A percentile compares a stretch with the other conserved stretches of the same genome.
These are phyloP conservation scores for Semibalanus balanoides DNA, from an alignment of 1,140 invertebrate species.

Conservation along the genomic window DNA sequence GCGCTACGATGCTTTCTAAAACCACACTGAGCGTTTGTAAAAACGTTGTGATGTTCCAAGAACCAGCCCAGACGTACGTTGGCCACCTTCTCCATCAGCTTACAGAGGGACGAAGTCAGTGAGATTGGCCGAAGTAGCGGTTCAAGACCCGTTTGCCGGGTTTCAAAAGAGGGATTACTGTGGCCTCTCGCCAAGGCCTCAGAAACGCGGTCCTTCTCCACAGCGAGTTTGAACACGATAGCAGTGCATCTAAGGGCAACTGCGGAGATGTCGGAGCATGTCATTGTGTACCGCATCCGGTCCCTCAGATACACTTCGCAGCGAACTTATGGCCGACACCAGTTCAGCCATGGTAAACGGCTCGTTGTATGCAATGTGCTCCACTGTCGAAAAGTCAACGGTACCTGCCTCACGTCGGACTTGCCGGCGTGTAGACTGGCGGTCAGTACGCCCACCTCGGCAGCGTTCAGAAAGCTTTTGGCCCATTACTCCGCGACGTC, in stretches of 20 bases:
- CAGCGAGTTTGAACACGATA: not conserved
- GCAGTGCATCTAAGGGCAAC: not conserved
- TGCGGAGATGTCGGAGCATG: not conserved
- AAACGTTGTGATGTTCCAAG: not conserved
- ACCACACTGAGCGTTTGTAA: not conserved
- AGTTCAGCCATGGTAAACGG: not conserved
- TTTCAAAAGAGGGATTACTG: not conserved
- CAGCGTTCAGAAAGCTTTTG: not conserved
- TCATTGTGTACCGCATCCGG: not conserved
- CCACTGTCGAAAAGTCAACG: not conserved
- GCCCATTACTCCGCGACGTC: not conserved
- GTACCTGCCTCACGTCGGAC: not conserved
- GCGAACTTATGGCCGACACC: no score
- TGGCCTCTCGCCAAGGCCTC: not conserved
- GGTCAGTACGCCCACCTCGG: no score
- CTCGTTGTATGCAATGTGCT: not conserved
- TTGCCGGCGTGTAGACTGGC: not conserved
- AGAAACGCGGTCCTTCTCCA: not conserved
- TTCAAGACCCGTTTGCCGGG: not conserved
- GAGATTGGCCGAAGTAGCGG: not conserved
- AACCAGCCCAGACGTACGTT: not conserved
- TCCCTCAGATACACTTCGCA: not conserved
- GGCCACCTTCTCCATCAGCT: not conserved
- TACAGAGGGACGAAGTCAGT: not conserved
- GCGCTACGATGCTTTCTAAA: not conserved